Base-by-base conservation (phyloP, 2,797 vertebrate genomes). In the Poliocrania exsul region DNA sequence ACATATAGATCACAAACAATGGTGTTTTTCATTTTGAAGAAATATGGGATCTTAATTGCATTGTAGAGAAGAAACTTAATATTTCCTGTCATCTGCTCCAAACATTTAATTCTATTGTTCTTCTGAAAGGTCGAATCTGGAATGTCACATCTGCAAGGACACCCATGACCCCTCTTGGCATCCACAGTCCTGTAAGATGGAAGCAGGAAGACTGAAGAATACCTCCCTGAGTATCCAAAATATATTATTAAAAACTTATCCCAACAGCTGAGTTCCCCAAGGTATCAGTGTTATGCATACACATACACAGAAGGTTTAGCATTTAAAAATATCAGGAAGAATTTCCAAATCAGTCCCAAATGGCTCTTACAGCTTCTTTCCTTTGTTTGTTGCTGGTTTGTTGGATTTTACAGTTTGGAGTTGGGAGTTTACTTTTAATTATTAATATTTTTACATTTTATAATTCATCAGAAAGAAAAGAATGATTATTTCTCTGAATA, bases 81-180 rank as follows among this genome's bases (percentile, higher is more conserved):
- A 92, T 91, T 95, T 97, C 96, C 96, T 96, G 80, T 94, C 69
- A 94, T 84, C 57, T 77, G 70, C 16, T 90, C 25, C 25, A 85
- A 80, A 62, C 65, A 84, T 79, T 92, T 81, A 51, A 71, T 83
- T 83, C 77, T 73, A 94, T 97, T 97, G 92, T 97, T 96, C 65
- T 95, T 86, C 66, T 75, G 57, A 92, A 94, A 96, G 84, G 86
- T 80, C 16, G 51, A 19, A 47, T 53, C 42, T 77, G 54, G 87
- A 88, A 69, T 70, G 75, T 24, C 62, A 86, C 89, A 90, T 93
- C 90, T 94, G 95, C 75, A 90, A 94, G 92, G 86, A 90, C 87
- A 95, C 82, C 81, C 40, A 0, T 96, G 95, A 95, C 94, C 92
- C 33, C 11, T 67, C 46, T 51, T 92, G 89, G 18, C 57, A 61